Conservation (phyloP, 1,140 invertebrate species). For the Zaprionus camerounensis region DNA sequence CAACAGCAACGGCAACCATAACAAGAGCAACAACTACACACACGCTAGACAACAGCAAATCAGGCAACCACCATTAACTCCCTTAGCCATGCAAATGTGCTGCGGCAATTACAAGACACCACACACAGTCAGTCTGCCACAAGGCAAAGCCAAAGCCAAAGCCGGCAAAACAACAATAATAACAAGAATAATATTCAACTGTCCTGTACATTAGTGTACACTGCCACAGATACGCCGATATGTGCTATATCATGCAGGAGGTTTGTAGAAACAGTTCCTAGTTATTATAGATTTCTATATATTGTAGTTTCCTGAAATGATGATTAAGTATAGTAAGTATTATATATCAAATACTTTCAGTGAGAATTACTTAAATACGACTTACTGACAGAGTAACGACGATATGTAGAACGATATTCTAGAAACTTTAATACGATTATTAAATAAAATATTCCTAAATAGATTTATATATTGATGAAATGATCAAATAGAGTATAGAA, state of each 20-base stretch:
- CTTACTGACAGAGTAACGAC: too few relatives aligned
- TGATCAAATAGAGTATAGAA: too few relatives aligned
- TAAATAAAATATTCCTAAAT: too few relatives aligned
- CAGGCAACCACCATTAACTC: conserved; percentile 80
- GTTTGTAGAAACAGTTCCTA: background rate
- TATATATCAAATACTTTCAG: too few relatives aligned
- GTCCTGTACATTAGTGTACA: conserved; percentile 59
- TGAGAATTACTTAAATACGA: too few relatives aligned
- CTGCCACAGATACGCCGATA: conserved; percentile 15
- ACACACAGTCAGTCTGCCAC: conserved; percentile 8
- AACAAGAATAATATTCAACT: conserved; percentile 59
- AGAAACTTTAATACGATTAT: too few relatives aligned
- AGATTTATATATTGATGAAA: too few relatives aligned
- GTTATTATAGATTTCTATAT: too few relatives aligned
- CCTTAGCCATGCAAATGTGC: conserved; percentile 78
- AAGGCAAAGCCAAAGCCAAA: conserved; percentile 4
- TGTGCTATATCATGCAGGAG: background rate
- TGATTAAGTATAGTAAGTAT: too few relatives aligned
- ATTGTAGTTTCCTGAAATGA: too few relatives aligned
- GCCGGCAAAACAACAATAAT: conserved; percentile 20
- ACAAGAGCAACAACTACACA: conserved; percentile 46
- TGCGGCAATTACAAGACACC: conserved; percentile 70
- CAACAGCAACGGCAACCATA: conserved; percentile 40
- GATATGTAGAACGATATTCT: too few relatives aligned
- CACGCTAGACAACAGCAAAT: conserved; percentile 61